Evolutionary conservation across 1,140 invertebrate genomes (phyloP), one percentile per base, ranked within the genome.

Genomic region (Drosophila subobscura): DNA sequence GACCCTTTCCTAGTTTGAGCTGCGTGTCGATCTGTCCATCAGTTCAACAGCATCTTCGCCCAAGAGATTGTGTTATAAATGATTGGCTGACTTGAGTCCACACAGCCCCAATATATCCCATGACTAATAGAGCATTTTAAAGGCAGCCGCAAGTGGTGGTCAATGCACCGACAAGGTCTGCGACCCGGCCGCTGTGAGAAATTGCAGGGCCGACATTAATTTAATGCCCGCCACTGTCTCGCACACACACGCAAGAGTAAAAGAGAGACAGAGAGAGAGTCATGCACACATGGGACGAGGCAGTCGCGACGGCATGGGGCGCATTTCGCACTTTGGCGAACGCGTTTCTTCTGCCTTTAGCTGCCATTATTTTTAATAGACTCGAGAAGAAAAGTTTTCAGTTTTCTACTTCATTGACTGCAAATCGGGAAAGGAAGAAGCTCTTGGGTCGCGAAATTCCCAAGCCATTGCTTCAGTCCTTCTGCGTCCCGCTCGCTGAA

Each of bases 361-460:
- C 75, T 70, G 63, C 83, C 83, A 88, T 88, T 88, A 88, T 88
- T 88, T 88, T 88, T 88, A 88, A 88, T 88, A 88, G 83, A 83
- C 83, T 88, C 71, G 57, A 75, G 86, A 79, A 76, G 72, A 88
- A 88, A 88, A 88, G 83, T 88, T 88, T 79, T 88, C 83, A 88
- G 83, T 88, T 88, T 88, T 88, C 83, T 81, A 72, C 83, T 88
- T 83, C 83, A 88, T 88, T 88, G 83, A 88, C 83, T 83, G 67
- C 72, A 65, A 88, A 88, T 88, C 83, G 83, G 79, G 33, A 76
- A 77, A 86, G 83, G 77, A 63, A 76, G 77, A 63, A 76, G 78
- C 67, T 51, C 56, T 29, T 3, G 66, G 58, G 68, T 65, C 59
- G 56, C 65, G 74, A 27, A 23, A 23, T 42, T 29, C 33, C 41